Conservation (phyloP, 2,888 invertebrate species). For the Hermaeophaga mercurialis region DNA sequence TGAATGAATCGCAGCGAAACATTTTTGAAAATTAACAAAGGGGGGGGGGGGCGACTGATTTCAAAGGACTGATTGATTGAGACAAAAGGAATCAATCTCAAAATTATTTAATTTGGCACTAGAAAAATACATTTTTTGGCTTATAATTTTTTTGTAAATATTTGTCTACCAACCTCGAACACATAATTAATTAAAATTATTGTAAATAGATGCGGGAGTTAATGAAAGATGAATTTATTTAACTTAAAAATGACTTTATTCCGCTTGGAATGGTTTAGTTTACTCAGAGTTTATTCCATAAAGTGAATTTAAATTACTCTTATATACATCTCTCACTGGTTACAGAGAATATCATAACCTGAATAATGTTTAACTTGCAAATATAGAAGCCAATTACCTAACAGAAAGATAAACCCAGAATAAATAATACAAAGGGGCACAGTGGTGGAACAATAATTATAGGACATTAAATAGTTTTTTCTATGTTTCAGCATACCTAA, state of each 20-base stretch:
- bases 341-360: slow-evolving; percentile 10
- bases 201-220: slow-evolving; percentile 1
- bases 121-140: too few relatives aligned
- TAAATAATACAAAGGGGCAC: slow-evolving; percentile 2
- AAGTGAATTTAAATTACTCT: slow-evolving; percentile 9
- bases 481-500: too few relatives aligned
- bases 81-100: too few relatives aligned
- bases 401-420: slow-evolving; percentile 8
- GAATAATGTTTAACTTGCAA: slow-evolving; percentile 10
- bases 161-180: too few relatives aligned
- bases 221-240: slow-evolving; percentile 12
- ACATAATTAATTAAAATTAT: slow-evolving; percentile 3
- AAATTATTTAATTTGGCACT: too few relatives aligned
- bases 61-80: too few relatives aligned
- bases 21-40: too few relatives aligned
- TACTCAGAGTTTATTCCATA: slow-evolving; percentile 10
- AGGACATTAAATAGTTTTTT: too few relatives aligned
- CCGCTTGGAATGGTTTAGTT: slow-evolving; percentile 9
- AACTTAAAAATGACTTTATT: slow-evolving; percentile 13
- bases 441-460: neutral
- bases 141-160: too few relatives aligned
- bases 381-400: slow-evolving; percentile 11
- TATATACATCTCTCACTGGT: neutral
- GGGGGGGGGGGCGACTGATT: too few relatives aligned
- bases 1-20: too few relatives aligned